Base-by-base conservation (phyloP, 2,797 vertebrate genomes). In the Tolypeutes matacus region DNA sequence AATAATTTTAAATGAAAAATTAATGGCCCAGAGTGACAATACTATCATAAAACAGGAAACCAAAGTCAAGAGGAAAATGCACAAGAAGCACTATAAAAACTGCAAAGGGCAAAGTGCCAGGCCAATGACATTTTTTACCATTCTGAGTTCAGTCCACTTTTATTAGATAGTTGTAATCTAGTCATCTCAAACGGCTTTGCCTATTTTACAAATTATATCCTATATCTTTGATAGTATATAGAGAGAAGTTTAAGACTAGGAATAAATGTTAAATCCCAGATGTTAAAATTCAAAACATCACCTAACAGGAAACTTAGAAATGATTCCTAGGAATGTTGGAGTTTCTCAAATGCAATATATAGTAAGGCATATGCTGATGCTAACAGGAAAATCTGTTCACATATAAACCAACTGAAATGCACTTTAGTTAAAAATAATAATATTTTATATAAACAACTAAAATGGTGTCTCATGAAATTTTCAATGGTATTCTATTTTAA, bases 281-380 rank as follows among this genome's bases (percentile, higher is more conserved):
- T 64, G 34, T 75, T 21, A 91, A 91, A 91, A 89, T 83, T 84
- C 46, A 86, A 86, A 78, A 69, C 36, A 86, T 87, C 10, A 34
- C 31, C 36, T 84, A 42, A 20, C 3, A 67, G 75, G 67, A 91
- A 85, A 86, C 17, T n/a, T 34, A 49, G 5, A 72, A 65, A 8
- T 84, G 21, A 90, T 87, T 84, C 86, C 67, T 77, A 73, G 39
- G 65, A 77, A 77, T 51, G 2, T 18, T 93, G 25, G 36, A 95
- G 21, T 80, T 91, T 83, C 36, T 70, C 39, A 89, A 86, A 67
- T 49, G 27, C 13, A 80, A 1, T 29, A 94, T 67, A 64, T 81
- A 88, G 36, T 86, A n/a, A 81, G 34, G 51, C 51, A 87, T 2
- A 53, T 56, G 14, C 84, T 70, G 34, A 91, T 27, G 31, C 23